A percentile compares a stretch with the other conserved stretches of the same genome.
These are phyloP conservation scores for Tarsius wallacei DNA, from an alignment of 2,797 vertebrate species.

Conservation along the genomic window DNA sequence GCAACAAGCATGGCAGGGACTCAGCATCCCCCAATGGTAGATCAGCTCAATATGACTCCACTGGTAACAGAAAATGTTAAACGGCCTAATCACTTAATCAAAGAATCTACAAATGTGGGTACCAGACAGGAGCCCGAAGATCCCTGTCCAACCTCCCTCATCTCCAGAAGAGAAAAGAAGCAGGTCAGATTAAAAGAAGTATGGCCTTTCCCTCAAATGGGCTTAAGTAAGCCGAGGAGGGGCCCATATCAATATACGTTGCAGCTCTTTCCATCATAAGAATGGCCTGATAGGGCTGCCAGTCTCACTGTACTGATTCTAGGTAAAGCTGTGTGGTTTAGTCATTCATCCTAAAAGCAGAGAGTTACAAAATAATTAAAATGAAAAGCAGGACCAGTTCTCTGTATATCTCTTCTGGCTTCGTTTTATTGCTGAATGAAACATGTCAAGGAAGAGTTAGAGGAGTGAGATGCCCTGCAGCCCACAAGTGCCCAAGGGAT, in stretches of 20 bases:
- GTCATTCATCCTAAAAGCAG: neutral
- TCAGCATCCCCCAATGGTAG: neutral
- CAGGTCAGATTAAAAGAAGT: neutral
- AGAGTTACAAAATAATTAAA: neutral
- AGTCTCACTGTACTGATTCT: neutral
- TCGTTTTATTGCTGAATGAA: neutral
- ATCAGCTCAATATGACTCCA: neutral
- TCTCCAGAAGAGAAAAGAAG: neutral
- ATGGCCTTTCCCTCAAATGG: neutral
- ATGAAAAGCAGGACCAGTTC: neutral
- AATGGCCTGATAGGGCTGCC: neutral
- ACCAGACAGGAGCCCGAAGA: neutral
- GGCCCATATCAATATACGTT: rapidly evolving
- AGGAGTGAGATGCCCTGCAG: neutral
- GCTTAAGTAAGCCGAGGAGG: neutral
- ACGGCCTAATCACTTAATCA: neutral
- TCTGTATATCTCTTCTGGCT: neutral
- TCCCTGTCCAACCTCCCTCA: neutral
- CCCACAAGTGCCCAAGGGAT: neutral
- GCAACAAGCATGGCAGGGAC: neutral
- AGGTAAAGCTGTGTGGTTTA: neutral
- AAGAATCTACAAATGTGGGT: neutral
- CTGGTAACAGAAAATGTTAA: neutral
- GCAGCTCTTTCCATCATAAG: neutral
- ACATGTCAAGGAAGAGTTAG: neutral